phyloP scores from a whole-genome alignment of 2,797 vertebrate species.

The Tenualosa thibaudeaui region DNA sequence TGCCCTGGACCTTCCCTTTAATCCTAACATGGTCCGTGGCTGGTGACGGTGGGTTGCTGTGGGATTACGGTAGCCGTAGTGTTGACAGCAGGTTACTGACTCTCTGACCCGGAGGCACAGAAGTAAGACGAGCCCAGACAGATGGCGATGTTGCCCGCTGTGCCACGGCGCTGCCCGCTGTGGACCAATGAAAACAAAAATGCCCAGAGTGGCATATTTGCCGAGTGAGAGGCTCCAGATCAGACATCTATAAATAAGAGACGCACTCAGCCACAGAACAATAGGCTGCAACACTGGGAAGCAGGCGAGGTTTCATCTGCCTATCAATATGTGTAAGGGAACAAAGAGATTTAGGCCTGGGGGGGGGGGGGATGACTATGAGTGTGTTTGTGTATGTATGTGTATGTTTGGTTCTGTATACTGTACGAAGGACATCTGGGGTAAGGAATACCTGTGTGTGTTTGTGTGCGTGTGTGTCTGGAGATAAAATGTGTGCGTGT shows the following conservation, averaged over 20 bases:
- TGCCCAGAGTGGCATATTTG: constrained; percentile 51
- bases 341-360: constrained; percentile 28
- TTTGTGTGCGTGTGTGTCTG: background rate
- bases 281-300: constrained; percentile 56
- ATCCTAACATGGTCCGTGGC: background rate
- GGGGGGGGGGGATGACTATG: background rate
- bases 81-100: constrained; percentile 17
- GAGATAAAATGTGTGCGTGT: background rate
- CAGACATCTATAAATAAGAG: constrained; percentile 70
- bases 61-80: background rate
- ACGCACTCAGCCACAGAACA: constrained; percentile 64
- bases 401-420: too few species aligned
- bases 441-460: background rate
- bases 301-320: constrained; percentile 58
- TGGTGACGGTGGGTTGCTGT: background rate
- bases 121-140: background rate
- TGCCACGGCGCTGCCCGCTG: background rate
- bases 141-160: background rate
- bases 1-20: too few species aligned
- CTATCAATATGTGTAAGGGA: constrained; percentile 59
- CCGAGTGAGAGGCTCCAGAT: constrained; percentile 63
- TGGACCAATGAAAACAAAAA: constrained; percentile 48
- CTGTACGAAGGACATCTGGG: too few species aligned
- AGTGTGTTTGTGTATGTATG: background rate
- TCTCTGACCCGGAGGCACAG: background rate